Evolutionary conservation across 2,888 invertebrate species (phyloP).

Genomic region (Morpho achilles): DNA sequence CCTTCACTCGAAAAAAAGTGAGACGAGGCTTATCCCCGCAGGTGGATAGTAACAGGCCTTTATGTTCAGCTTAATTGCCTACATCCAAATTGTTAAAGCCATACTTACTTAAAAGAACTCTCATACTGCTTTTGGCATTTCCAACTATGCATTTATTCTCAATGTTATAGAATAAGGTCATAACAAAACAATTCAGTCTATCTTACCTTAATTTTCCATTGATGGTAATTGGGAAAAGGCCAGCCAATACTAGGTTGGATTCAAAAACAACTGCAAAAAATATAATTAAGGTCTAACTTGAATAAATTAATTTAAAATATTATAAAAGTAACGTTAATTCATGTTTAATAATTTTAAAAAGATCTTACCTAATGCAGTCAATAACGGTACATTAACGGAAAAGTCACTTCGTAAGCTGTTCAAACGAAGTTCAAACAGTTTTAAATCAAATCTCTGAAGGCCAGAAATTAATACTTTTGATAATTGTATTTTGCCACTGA

Average conservation of each 20-base stretch:
- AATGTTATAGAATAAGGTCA: no score
- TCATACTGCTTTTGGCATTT: no score
- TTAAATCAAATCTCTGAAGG: conserved; percentile 11
- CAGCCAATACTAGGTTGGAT: conserved; percentile 1
- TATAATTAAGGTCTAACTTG: background rate
- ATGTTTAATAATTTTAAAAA: background rate
- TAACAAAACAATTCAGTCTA: no score
- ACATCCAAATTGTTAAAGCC: no score
- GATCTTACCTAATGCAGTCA: conserved; percentile 18
- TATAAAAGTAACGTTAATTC: no score
- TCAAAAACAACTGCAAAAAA: conserved; percentile 9
- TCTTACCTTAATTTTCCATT: background rate
- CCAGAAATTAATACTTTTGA: conserved; percentile 11
- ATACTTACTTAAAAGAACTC: no score
- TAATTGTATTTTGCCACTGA: conserved; percentile 19
- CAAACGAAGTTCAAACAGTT: conserved; percentile 19
- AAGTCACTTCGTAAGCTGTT: conserved; percentile 22
- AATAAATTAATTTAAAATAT: no score
- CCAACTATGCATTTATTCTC: no score
- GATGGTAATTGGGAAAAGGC: background rate
- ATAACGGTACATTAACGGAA: conserved; percentile 16
- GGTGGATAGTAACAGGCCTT: no score
- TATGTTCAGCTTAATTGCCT: no score
- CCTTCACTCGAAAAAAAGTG: no score
- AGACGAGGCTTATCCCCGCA: no score